Evolutionary conservation across 1,140 invertebrate species (phyloP).

Genomic region (Panulirus ornatus): DNA sequence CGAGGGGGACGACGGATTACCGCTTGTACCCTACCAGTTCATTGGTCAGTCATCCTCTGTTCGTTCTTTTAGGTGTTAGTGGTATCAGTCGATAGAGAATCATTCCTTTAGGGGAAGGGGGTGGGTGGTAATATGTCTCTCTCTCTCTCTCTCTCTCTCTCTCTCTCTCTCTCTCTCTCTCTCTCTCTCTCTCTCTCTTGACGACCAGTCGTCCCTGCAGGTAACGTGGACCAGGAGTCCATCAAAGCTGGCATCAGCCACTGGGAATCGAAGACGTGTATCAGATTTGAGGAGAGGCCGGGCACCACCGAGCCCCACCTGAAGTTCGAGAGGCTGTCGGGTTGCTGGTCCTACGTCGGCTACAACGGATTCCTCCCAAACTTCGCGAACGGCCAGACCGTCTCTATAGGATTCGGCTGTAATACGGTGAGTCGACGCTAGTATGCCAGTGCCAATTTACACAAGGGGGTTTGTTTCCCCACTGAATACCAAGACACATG

Average conservation of each 20-base stretch:
- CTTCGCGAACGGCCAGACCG: slow-evolving; percentile 72
- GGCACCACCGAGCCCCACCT: slow-evolving; percentile 46
- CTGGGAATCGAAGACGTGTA: slow-evolving; percentile 68
- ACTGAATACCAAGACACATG: too few species aligned
- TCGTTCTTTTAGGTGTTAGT: background rate
- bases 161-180: background rate
- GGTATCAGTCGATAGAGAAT: background rate
- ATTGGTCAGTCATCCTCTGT: background rate
- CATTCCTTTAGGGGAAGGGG: background rate
- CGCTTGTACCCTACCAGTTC: slow-evolving; percentile 12
- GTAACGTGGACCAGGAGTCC: background rate
- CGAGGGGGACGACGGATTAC: slow-evolving; percentile 14
- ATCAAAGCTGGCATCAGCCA: slow-evolving; percentile 54
- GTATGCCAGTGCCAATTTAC: too few species aligned
- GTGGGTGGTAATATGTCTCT: background rate
- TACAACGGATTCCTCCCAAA: slow-evolving; percentile 39
- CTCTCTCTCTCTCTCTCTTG: background rate
- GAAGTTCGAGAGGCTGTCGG: slow-evolving; percentile 39
- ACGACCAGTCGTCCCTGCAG: slow-evolving; percentile 3
- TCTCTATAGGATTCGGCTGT: slow-evolving; percentile 77
- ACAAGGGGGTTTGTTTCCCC: too few species aligned
- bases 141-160: too few species aligned
- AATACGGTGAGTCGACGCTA: slow-evolving; percentile 76
- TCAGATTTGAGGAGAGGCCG: slow-evolving; percentile 32
- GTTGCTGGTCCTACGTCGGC: slow-evolving; percentile 78